These are phyloP conservation scores for Ptychobarbus kaznakovi DNA, from an alignment of 2,797 vertebrate genomes.

Conservation along the genomic window DNA sequence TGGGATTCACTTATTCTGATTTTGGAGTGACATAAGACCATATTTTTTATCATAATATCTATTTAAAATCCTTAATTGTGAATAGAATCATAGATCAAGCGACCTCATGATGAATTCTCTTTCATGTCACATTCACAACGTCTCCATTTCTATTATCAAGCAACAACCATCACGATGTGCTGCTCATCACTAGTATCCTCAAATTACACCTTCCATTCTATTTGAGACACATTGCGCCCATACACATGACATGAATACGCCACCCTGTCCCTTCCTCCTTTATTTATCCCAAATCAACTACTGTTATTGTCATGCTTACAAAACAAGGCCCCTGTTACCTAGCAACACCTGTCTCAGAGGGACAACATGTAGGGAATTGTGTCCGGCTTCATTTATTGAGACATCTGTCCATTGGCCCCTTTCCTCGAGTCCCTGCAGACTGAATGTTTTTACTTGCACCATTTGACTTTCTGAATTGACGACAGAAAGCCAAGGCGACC, in stretches of 20 bases:
- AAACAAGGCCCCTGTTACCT: constrained; percentile 58
- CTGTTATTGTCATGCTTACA: constrained; percentile 33
- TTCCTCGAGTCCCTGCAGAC: constrained; percentile 5
- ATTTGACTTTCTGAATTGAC: not conserved
- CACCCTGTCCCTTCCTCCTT: constrained; percentile 51
- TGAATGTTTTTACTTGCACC: constrained; percentile 10
- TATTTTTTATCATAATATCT: not conserved
- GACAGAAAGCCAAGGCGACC: not conserved
- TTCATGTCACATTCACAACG: not conserved
- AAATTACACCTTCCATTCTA: constrained; percentile 27
- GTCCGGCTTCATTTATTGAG: constrained; percentile 40
- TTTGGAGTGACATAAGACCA: not conserved
- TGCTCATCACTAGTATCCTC: constrained; percentile 32
- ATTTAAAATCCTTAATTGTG: not conserved
- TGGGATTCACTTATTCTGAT: not conserved
- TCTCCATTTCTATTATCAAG: constrained; percentile 9
- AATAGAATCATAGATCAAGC: no score
- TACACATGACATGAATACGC: no score
- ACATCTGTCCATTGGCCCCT: constrained; percentile 47
- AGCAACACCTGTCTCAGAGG: constrained; percentile 55
- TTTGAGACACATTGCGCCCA: not conserved
- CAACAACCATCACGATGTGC: not conserved
- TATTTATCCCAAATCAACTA: constrained; percentile 56
- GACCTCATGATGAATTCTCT: no score
- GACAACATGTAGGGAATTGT: constrained; percentile 41